A percentile compares a stretch with the other conserved stretches of the same genome.
Evolutionary conservation across 2,888 invertebrate genomes (phyloP).

Genomic region (Ochropleura plecta): DNA sequence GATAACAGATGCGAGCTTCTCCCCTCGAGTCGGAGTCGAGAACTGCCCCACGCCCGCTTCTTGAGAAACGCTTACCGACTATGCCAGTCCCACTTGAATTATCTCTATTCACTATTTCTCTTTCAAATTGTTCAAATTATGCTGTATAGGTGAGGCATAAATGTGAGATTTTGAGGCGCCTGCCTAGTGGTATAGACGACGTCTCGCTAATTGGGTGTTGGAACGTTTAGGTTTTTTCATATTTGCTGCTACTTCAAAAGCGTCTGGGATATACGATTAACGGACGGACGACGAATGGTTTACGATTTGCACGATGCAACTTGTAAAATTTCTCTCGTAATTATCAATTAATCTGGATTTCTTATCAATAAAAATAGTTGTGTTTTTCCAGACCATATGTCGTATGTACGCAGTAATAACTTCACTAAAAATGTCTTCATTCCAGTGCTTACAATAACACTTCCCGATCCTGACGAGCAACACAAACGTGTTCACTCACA

Average conservation of each 20-base stretch:
- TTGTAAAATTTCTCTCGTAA: not conserved
- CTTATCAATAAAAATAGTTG: not conserved
- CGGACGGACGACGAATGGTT: not conserved
- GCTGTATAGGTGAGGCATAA: constrained; percentile 2
- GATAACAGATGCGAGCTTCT: constrained; percentile 75
- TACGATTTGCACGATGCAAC: not conserved
- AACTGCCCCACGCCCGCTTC: constrained; percentile 61
- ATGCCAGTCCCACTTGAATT: constrained; percentile 59
- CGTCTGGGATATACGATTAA: not conserved
- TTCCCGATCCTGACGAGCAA: not conserved
- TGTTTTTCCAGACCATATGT: not conserved
- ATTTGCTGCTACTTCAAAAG: not conserved
- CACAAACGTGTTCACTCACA: constrained; percentile 21
- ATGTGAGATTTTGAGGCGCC: not conserved
- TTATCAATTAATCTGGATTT: not conserved
- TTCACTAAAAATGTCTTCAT: constrained; percentile 3
- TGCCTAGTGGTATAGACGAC: not conserved
- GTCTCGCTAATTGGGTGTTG: not conserved
- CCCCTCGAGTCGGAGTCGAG: constrained; percentile 56
- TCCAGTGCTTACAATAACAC: not conserved
- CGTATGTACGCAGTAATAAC: not conserved
- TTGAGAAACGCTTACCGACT: constrained; percentile 68
- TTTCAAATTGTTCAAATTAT: constrained; percentile 45
- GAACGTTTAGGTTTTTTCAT: not conserved
- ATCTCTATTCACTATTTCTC: constrained; percentile 55